A percentile compares a stretch with the other conserved stretches of the same genome.
These are phyloP conservation scores for Daboia siamensis DNA, from an alignment of 2,113 vertebrate species.

Conservation along the genomic window DNA sequence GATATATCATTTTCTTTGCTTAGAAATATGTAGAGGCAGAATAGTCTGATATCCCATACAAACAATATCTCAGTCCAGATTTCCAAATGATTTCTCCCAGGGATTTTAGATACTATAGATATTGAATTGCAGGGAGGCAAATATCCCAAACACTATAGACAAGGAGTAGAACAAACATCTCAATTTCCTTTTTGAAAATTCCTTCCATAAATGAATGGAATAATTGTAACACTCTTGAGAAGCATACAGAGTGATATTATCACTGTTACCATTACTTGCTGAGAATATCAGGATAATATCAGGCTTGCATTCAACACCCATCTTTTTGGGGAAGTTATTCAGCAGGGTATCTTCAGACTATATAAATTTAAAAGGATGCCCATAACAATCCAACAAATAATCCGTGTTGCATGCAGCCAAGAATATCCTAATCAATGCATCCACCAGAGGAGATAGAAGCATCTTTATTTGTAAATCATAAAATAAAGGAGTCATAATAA, in stretches of 20 bases:
- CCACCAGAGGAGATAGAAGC: not conserved
- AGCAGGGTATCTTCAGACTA: not conserved
- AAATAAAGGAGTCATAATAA: not conserved
- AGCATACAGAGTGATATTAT: not conserved
- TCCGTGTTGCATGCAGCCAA: not conserved
- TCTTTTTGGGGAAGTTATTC: not conserved
- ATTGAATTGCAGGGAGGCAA: not conserved
- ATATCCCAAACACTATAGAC: not conserved
- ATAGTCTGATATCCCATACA: not conserved
- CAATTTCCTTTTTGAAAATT: not conserved
- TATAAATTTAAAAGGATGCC: not conserved
- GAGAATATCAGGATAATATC: not conserved
- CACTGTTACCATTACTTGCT: not conserved
- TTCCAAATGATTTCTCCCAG: not conserved
- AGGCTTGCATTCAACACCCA: not conserved
- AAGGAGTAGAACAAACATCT: not conserved
- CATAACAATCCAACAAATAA: not conserved
- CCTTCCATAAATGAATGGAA: not conserved
- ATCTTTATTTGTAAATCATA: not conserved
- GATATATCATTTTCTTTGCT: not conserved
- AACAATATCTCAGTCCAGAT: not conserved
- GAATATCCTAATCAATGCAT: not conserved
- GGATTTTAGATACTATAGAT: not conserved
- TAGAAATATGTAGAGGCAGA: not conserved
- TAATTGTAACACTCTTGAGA: not conserved